phyloP scores from a whole-genome alignment of 1,140 invertebrate species.

The Drosophila auraria region DNA sequence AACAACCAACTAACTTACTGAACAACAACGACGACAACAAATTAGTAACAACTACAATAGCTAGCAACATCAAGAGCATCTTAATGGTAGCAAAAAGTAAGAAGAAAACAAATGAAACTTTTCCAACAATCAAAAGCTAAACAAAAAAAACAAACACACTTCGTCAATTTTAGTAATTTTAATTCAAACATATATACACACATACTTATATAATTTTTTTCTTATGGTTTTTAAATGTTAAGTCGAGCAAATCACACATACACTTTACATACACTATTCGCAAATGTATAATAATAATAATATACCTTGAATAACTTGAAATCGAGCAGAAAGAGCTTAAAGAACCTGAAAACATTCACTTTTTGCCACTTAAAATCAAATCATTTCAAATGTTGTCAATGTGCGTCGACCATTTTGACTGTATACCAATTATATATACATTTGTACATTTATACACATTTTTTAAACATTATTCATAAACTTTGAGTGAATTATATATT shows the following conservation, averaged over 20 bases:
- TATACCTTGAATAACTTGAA: conserved; percentile 31
- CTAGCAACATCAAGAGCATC: conserved; percentile 58
- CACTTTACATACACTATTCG: conserved; percentile 25
- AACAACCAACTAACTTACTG: conserved; percentile 42
- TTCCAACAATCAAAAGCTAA: conserved; percentile 40
- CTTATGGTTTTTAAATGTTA: conserved; percentile 74
- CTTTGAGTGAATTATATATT: conserved; percentile 76
- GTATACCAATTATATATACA: conserved; percentile 52
- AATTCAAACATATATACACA: conserved; percentile 75
- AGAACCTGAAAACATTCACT: conserved; percentile 10
- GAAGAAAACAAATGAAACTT: conserved; percentile 44
- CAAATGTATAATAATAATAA: conserved; percentile 52
- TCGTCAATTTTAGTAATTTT: conserved; percentile 85
- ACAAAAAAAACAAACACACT: conserved; percentile 76
- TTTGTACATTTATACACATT: conserved; percentile 45
- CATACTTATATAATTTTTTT: conserved; percentile 58
- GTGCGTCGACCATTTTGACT: conserved; percentile 24
- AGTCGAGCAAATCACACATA: conserved; percentile 53
- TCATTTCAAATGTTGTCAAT: conserved; percentile 38
- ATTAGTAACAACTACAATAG: conserved; percentile 46
- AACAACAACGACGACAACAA: conserved; percentile 46
- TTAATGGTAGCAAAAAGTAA: conserved; percentile 36
- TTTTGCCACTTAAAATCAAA: conserved; percentile 15
- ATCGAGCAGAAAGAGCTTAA: conserved; percentile 7
- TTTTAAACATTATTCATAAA: conserved; percentile 53